Evolutionary conservation across 1,140 invertebrate species (phyloP).

Genomic region (Hesperophylax magnus): DNA sequence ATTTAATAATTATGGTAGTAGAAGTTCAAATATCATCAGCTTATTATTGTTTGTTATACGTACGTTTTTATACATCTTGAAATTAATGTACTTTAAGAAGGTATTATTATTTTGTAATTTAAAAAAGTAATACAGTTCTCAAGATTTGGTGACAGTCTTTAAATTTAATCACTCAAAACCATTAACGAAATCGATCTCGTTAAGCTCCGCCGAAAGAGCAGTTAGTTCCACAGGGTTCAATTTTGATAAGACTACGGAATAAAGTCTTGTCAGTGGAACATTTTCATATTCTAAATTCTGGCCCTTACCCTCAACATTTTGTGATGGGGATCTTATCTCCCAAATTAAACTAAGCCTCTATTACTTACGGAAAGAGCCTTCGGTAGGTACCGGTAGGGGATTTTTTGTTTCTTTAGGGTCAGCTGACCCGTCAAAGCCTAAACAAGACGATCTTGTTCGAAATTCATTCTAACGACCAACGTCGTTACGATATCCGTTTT

Average conservation of each 20-base stretch:
- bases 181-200: slow-evolving; percentile 2
- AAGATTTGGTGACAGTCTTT: no score
- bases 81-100: no score
- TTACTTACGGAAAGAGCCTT: neutral
- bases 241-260: neutral
- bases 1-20: no score
- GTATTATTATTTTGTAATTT: no score
- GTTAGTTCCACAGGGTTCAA: slow-evolving; percentile 2
- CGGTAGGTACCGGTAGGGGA: neutral
- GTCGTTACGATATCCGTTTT: slow-evolving; percentile 53
- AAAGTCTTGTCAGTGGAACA: neutral
- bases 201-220: neutral
- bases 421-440: slow-evolving; percentile 9
- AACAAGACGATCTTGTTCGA: slow-evolving; percentile 45
- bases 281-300: slow-evolving; percentile 7
- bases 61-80: no score
- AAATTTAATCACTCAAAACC: neutral
- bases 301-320: neutral
- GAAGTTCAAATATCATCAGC: no score
- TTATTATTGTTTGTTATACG: neutral
- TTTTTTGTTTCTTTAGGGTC: slow-evolving; percentile 38
- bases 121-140: no score
- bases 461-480: slow-evolving; percentile 54
- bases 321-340: slow-evolving; percentile 31
- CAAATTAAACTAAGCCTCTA: slow-evolving; percentile 28